Base-by-base conservation (phyloP, 1,140 invertebrate species). In the Micrasema longulum region DNA sequence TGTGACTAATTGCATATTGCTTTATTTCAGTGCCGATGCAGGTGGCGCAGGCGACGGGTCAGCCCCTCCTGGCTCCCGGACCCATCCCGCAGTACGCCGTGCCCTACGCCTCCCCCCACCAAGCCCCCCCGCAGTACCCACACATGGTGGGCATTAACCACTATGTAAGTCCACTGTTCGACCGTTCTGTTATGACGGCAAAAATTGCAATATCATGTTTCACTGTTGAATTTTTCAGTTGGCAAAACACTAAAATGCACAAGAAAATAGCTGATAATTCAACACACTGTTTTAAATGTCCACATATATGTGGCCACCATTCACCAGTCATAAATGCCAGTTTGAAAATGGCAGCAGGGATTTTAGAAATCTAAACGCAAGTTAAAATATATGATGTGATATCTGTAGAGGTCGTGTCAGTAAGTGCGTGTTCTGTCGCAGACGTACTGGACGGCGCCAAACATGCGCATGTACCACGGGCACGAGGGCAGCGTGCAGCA, bases 41-140 rank as follows among this genome's bases (percentile, higher is more conserved):
- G 67, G 83, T 85, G 70, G 87, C 90, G 43, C 91, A 91, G 55
- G 93, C 92, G 45, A 95, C 93, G 38, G 94, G 94, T 0, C 93
- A 94, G 79, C 94, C 94, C 4, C 83, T 96, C 57, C 82, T 95
- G 75, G 91, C 93, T 35, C 88, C 93, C 10, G 91, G 89, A 4
- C 91, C 89, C 10, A 78, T 90, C 76, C 88, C 87, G 76, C 87
- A 79, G 67, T 89, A 87, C 78, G 12, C 52, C 22, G 84, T 90
- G 77, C 85, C 85, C 7, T 88, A 90, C 80, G 87, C 88, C 76
- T 86, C 89, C 74, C 89, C 88, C 76, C 88, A 87, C 79, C 87
- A 76, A 41, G 80, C 76, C 23, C 81, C 79, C 55, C 78, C 69
- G 76, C 82, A 82, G 74, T 84, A 83, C 74, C 81, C 81, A 52